Base-by-base conservation (phyloP, 2,888 invertebrate genomes). In the Xiphydria camelus region DNA sequence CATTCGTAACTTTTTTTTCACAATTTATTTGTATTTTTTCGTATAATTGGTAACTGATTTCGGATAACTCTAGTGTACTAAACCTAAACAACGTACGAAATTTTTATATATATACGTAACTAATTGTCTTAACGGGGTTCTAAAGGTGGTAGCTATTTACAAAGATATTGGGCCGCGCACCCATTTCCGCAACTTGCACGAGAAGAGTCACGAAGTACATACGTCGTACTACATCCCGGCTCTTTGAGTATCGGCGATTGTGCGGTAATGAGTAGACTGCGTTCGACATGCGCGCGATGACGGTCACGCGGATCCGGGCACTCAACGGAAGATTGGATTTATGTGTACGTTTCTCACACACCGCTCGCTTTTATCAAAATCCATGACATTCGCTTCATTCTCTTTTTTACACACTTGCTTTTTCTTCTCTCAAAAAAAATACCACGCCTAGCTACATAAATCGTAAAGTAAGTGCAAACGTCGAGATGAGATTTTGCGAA, bases 31-130 rank as follows among this genome's bases (percentile, higher is more conserved):
- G 62, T 57, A 64, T 57, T 66, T 65, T 64, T 62, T 69, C 62
- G 56, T 67, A 67, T 69, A 69, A 69, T 68, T 68, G 70, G 70
- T 70, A 68, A 70, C 70, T 69, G 70, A 69, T 68, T 59, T 67
- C 55, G 51, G 55, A 67, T 67, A 69, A 68, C 58, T 61, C 57
- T n/a, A n/a, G n/a, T n/a, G 53, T 63, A 58, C 68, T 70, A 66
- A 64, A 67, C 58, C 66, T 69, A 69, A 66, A 68, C 68, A 68
- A 69, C 61, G 68, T 69, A 69, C 58, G 68, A 70, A 70, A 70
- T 55, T 68, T 69, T n/a, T n/a, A n/a, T 70, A 69, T 69, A 70
- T 68, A 67, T 69, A 63, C 15, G 29, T 29, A 14, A 59, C 62
- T 65, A 65, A 51, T 59, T 62, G 47, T 55, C 55, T 61, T 53